Conservation (phyloP, 2,888 invertebrate genomes). For the Spilarctia lutea region DNA sequence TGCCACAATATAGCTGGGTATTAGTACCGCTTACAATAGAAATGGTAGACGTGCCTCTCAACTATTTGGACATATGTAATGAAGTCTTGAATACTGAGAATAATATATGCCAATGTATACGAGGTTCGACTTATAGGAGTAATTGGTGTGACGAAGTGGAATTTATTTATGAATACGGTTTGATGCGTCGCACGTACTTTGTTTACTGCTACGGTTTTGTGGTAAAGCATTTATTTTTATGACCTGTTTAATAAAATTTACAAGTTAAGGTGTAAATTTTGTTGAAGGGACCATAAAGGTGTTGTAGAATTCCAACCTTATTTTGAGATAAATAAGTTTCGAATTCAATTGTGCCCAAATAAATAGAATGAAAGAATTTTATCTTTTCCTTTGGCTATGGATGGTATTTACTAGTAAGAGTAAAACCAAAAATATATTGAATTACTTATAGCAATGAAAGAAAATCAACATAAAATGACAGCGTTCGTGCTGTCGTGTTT, state of each 20-base stretch:
- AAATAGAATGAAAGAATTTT: not conserved
- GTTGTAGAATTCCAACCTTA: not conserved
- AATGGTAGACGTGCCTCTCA: constrained; percentile 22
- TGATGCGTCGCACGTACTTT: constrained; percentile 31
- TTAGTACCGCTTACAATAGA: constrained; percentile 48
- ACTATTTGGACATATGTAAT: constrained; percentile 63
- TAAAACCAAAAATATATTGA: not conserved
- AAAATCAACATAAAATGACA: no score
- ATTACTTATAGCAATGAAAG: not conserved
- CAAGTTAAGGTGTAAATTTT: not conserved
- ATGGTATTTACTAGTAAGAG: not conserved
- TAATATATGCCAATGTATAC: constrained; percentile 69
- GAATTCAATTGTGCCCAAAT: not conserved
- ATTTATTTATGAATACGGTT: constrained; percentile 47
- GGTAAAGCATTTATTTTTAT: constrained; percentile 17
- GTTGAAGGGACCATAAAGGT: not conserved
- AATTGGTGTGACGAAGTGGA: constrained; percentile 53
- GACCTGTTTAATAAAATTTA: constrained; percentile 31
- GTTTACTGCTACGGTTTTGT: constrained; percentile 25
- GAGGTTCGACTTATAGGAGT: constrained; percentile 53
- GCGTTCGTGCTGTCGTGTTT: no score
- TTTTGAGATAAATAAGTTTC: not conserved
- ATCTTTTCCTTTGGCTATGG: not conserved
- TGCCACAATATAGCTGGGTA: constrained; percentile 32
- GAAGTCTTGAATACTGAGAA: constrained; percentile 57